These are phyloP conservation scores for Isaurus tuberculatus DNA, from an alignment of 92 coral and sea anemone genomes.

Conservation along the genomic window DNA sequence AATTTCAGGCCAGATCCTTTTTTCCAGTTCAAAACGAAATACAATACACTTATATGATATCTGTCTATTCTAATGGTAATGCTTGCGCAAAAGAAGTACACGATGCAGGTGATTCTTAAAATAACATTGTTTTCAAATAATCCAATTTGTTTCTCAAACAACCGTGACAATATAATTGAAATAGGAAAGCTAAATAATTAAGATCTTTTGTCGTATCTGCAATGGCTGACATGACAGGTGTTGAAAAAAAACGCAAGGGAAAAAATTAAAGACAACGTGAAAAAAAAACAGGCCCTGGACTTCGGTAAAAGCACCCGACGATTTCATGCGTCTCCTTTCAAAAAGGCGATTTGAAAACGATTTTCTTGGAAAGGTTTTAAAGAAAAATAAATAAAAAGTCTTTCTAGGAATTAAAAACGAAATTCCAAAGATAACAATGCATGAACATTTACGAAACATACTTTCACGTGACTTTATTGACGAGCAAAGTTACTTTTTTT, in stretches of 20 bases:
- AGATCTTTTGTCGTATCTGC: neutral
- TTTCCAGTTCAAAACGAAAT: neutral
- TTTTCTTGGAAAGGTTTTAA: too few species aligned
- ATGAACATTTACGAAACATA: too few species aligned
- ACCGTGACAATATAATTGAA: neutral
- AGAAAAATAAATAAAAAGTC: too few species aligned
- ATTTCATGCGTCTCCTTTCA: too few species aligned
- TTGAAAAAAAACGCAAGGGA: neutral
- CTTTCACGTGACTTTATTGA: too few species aligned
- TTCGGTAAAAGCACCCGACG: neutral
- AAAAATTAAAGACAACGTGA: neutral
- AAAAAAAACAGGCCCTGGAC: neutral
- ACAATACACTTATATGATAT: neutral
- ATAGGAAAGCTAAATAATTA: neutral
- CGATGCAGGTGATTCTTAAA: conserved; percentile 31
- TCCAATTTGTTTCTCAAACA: neutral
- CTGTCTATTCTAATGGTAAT: too few species aligned
- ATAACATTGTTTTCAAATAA: conserved; percentile 3
- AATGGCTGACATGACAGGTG: conserved; percentile 5
- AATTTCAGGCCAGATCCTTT: neutral
- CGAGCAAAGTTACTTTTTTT: too few species aligned
- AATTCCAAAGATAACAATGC: too few species aligned
- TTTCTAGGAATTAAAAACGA: too few species aligned
- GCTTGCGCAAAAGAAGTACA: neutral
- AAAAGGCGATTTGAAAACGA: too few species aligned